Evolutionary conservation across 2,888 invertebrate species (phyloP), one percentile per base, ranked within the genome.

Genomic region (Drosophila niveifrons): DNA sequence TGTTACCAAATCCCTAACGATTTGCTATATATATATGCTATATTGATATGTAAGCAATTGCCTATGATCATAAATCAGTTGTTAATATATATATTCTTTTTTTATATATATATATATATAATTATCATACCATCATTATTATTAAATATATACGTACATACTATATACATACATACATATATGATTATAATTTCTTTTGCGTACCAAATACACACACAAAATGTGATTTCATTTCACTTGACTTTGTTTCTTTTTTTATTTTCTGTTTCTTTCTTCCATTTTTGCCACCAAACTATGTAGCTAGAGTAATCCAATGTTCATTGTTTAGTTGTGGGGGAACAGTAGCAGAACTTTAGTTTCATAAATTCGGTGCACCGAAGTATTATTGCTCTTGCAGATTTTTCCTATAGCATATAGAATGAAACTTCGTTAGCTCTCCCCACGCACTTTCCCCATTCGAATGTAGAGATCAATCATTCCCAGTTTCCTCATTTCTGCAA

Each of bases 121-220:
- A 58, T 50, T 50, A 52, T 61, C 61, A 68, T 66, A 69, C 58
- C 63, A 69, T 50, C 55, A 70, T 72, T 78, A 76, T 72, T 67
- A 68, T 64, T 57, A 77, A 48, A 64, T 39, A 48, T 23, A 61
- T 50, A 29, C 15, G 23, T 51, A 44, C 50, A 50, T n/a, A 23
- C 23, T 23, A 23, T 23, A 23, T 28, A 34, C 23, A 36, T 46
- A 46, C 52, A 51, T 13, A 34, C 15, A 62, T 15, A 63, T 55
- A 61, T 44, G 29, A 71, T 80, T 80, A 81, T 66, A 66, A 83
- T 70, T 82, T 84, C 79, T 84, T 82, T 82, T 84, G 85, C 72
- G 75, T 87, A 83, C 88, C 82, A 87, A 83, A 83, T 87, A 83
- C 80, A 83, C 85, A 83, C 85, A 83, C 72, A 87, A 81, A 69